Conservation (phyloP, 2,888 invertebrate genomes). For the Stenoptilia bipunctidactyla region DNA sequence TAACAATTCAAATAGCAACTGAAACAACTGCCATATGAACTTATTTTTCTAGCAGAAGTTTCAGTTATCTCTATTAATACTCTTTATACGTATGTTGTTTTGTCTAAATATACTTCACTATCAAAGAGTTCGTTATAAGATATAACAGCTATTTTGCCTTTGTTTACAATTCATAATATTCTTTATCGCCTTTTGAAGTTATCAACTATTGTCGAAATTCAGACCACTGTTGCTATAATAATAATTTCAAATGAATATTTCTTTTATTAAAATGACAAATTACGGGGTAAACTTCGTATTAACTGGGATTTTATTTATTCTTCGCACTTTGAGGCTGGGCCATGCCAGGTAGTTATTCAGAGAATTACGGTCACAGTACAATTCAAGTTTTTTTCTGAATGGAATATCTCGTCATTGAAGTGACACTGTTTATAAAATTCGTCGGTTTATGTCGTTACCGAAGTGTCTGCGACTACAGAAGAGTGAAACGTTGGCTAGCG, state of each 20-base stretch:
- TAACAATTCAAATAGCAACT: too few relatives aligned
- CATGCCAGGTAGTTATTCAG: too few relatives aligned
- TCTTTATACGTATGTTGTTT: conserved; percentile 22
- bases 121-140: conserved; percentile 46
- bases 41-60: too few relatives aligned
- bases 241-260: conserved; percentile 13
- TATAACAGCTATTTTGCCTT: conserved; percentile 33
- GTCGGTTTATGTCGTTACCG: too few relatives aligned
- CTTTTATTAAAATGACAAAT: not conserved
- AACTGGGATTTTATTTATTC: too few relatives aligned
- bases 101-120: conserved; percentile 43
- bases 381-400: conserved; percentile 2
- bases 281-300: too few relatives aligned
- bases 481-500: too few relatives aligned
- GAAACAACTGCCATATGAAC: too few relatives aligned
- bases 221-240: conserved; percentile 51
- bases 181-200: conserved; percentile 49
- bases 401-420: too few relatives aligned
- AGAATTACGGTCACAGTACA: not conserved
- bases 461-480: too few relatives aligned
- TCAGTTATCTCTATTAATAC: not conserved
- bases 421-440: too few relatives aligned
- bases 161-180: conserved; percentile 53
- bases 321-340: too few relatives aligned
- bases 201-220: conserved; percentile 52